phyloP scores from a whole-genome alignment of 2,888 invertebrate species.

The Teleogryllus oceanicus region DNA sequence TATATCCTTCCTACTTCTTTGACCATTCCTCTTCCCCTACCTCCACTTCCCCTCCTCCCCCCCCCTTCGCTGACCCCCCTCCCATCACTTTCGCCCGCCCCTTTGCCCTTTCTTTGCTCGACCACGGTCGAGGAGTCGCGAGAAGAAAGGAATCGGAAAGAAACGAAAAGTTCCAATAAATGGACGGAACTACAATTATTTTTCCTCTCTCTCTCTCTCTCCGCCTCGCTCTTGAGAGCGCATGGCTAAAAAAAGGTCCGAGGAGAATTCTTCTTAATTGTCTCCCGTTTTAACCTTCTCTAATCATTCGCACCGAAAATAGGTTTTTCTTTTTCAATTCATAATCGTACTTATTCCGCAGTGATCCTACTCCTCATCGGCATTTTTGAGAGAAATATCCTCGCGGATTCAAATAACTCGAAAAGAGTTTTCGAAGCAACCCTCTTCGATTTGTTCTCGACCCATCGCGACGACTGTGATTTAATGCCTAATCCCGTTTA shows the following conservation, averaged over 20 bases:
- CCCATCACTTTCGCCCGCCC: not conserved
- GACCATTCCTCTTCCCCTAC: too few species aligned
- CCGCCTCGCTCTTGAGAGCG: not conserved
- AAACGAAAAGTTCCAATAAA: conserved; percentile 9
- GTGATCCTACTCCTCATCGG: not conserved
- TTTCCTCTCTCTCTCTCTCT: not conserved
- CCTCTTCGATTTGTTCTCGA: not conserved
- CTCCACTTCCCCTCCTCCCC: not conserved
- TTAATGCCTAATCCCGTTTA: too few species aligned
- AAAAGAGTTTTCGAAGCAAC: not conserved
- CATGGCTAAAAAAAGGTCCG: not conserved
- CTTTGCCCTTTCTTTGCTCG: too few species aligned
- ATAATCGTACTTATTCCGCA: not conserved
- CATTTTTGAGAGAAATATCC: not conserved
- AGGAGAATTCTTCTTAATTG: not conserved
- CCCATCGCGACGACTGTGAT: not conserved
- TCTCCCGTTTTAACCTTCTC: not conserved
- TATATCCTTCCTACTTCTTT: too few species aligned
- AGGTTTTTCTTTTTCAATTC: not conserved
- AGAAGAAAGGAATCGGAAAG: not conserved
- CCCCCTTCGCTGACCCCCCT: not conserved
- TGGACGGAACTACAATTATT: conserved; percentile 11
- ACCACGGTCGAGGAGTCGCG: too few species aligned
- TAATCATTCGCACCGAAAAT: not conserved
- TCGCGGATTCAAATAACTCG: not conserved